Evolutionary conservation across 2,797 vertebrate species (phyloP).

Genomic region (Caiman crocodilus): DNA sequence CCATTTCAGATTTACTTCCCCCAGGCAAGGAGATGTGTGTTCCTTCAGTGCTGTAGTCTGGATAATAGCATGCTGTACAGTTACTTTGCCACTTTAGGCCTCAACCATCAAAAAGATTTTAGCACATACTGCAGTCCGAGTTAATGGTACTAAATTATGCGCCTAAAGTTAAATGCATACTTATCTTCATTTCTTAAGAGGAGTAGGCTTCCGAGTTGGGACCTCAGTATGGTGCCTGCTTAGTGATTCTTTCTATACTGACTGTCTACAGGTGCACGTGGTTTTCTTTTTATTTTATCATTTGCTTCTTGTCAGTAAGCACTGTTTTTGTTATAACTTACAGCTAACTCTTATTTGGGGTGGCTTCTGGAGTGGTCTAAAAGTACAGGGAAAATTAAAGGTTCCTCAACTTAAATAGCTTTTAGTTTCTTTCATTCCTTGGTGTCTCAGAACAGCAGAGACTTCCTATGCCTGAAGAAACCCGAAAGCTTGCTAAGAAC

Average conservation of each 20-base stretch:
- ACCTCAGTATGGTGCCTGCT: background rate
- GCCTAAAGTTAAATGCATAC: background rate
- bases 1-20: background rate
- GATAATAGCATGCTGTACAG: background rate
- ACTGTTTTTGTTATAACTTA: conserved; percentile 11
- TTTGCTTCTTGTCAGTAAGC: background rate
- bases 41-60: background rate
- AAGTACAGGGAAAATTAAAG: background rate
- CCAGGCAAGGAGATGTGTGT: background rate
- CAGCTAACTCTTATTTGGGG: conserved; percentile 21
- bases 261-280: background rate
- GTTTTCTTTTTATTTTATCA: background rate
- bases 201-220: background rate
- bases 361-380: background rate
- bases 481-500: too few relatives aligned
- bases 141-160: background rate
- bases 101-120: background rate
- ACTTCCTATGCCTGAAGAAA: too few relatives aligned
- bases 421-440: too few relatives aligned
- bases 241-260: background rate
- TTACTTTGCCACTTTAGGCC: background rate
- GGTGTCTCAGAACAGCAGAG: too few relatives aligned
- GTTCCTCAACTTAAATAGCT: conserved; percentile 11
- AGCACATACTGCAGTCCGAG: background rate
- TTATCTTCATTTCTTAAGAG: background rate